Evolutionary conservation across 23 tunicate species (phyloP), one percentile per base, ranked within the genome.

Genomic region (Ascidia mentula): DNA sequence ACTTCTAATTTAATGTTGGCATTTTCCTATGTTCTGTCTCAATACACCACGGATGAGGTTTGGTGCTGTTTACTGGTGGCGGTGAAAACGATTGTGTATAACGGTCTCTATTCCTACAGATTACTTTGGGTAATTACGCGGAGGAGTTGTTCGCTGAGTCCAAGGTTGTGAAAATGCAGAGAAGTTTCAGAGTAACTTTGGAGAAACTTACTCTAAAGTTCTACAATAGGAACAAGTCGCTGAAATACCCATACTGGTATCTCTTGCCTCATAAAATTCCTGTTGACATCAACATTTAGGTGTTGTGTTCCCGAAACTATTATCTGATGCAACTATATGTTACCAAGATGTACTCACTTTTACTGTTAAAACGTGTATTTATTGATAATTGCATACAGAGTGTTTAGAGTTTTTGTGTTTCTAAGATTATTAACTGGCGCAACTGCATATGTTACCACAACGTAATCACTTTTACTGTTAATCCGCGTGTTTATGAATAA

Each of bases 241-340:
- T 92, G 5, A 42, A 74, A 24, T 73, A 82, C 65, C 92, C 89
- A 0, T 93, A 88, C 87, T 76, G 38, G 35, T 85, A 34, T 38
- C 83, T 88, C 5, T 37, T 88, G 45, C 98, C 98, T 1, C 73
- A 82, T 15, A 81, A 77, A 40, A 77, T 93, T 59, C 93, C 98
- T 0, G 80, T 37, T 71, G 86, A 92, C 79, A 84, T 93, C 36
- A 36, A 34, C 38, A 71, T 71, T 31, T 71, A 71, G 32, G n/a
- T n/a, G n/a, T n/a, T n/a, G n/a, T n/a, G n/a, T n/a, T n/a, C n/a
- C n/a, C n/a, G n/a, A n/a, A n/a, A n/a, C n/a, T n/a, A n/a, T n/a
- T n/a, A n/a, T n/a, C n/a, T n/a, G n/a, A n/a, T n/a, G n/a, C n/a
- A n/a, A n/a, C n/a, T n/a, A n/a, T n/a, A n/a, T n/a, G n/a, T n/a